Evolutionary conservation across 1,140 invertebrate species (phyloP).

Genomic region (Trypoxylus dichotomus): DNA sequence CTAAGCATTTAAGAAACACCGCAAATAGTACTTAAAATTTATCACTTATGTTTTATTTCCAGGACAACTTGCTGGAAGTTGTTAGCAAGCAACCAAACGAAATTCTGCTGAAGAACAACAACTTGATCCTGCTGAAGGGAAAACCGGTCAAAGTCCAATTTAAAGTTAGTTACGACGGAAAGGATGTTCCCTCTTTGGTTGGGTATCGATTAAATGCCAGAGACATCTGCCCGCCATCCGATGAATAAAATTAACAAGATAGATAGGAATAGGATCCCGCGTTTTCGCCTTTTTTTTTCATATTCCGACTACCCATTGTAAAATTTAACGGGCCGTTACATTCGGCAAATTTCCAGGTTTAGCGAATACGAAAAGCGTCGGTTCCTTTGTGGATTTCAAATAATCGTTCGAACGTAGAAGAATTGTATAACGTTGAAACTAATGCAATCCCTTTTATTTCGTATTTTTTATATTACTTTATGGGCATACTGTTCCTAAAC

Average conservation of each 20-base stretch:
- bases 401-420: neutral
- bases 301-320: neutral
- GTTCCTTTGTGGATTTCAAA: neutral
- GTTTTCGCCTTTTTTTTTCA: neutral
- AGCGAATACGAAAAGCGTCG: neutral
- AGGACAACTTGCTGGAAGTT: neutral
- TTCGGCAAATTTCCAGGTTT: neutral
- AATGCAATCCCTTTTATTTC: no score
- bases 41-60: neutral
- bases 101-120: slow-evolving; percentile 36
- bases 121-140: slow-evolving; percentile 33
- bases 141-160: slow-evolving; percentile 32
- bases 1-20: no score
- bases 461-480: no score
- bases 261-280: slow-evolving; percentile 14
- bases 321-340: neutral
- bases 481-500: neutral
- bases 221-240: slow-evolving; percentile 32
- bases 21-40: neutral
- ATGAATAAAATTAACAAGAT: slow-evolving; percentile 14
- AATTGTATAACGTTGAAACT: neutral
- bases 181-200: slow-evolving; percentile 30
- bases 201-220: slow-evolving; percentile 38
- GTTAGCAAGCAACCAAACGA: neutral
- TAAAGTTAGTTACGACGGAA: slow-evolving; percentile 34